phyloP scores from a whole-genome alignment of 2,797 vertebrate genomes.

The Pseudopleuronectes americanus region DNA sequence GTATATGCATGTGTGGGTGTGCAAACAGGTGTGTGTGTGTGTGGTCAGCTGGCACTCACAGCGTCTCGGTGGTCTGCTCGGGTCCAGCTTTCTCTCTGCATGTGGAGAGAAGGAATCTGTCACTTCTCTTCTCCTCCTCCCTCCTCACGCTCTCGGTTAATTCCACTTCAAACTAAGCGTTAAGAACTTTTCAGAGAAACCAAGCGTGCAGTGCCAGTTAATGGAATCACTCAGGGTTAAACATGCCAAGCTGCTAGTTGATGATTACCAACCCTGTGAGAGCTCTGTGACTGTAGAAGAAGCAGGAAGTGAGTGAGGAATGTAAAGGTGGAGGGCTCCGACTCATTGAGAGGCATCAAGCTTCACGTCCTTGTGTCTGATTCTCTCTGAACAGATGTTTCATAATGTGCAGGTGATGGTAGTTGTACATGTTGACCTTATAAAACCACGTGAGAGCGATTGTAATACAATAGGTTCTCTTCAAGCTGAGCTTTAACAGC shows the following conservation, averaged over 20 bases:
- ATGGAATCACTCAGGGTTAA: slow-evolving; percentile 37
- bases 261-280: slow-evolving; percentile 31
- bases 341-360: background rate
- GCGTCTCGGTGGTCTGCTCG: slow-evolving; percentile 65
- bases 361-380: background rate
- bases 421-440: background rate
- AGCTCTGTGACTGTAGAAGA: background rate
- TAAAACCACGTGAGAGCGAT: background rate
- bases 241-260: slow-evolving; percentile 46
- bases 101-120: slow-evolving; percentile 76
- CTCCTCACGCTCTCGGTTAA: slow-evolving; percentile 17
- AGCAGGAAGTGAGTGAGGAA: slow-evolving; percentile 32
- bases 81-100: slow-evolving; percentile 75
- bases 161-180: slow-evolving; percentile 21
- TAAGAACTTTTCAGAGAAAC: slow-evolving; percentile 1
- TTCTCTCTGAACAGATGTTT: background rate
- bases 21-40: slow-evolving; percentile 27
- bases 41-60: slow-evolving; percentile 72
- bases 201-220: slow-evolving; percentile 16
- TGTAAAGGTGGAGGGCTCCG: slow-evolving; percentile 1
- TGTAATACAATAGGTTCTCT: no score
- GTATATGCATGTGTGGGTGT: slow-evolving; percentile 31
- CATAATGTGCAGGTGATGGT: background rate
- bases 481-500: no score
- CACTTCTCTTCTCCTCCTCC: slow-evolving; percentile 55